A percentile compares a stretch with the other conserved stretches of the same genome.
phyloP scores from a whole-genome alignment of 2,888 invertebrate species.

The Drosophila niveifrons region DNA sequence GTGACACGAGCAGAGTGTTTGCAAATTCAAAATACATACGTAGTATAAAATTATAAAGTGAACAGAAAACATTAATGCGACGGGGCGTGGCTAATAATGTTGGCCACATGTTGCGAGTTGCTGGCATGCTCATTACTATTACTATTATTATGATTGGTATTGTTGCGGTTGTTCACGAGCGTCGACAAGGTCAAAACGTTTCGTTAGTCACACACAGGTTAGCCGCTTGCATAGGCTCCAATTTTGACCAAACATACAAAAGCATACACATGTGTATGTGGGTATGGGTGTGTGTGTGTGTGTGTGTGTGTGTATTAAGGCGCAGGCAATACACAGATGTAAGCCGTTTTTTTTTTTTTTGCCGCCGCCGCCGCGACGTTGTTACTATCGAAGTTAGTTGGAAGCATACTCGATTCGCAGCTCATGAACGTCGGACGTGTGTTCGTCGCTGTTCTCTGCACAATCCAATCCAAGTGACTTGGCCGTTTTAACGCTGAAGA shows the following conservation, averaged over 20 bases:
- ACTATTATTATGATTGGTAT: constrained; percentile 8
- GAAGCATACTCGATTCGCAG: constrained; percentile 64
- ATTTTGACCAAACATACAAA: constrained; percentile 34
- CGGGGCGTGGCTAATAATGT: constrained; percentile 24
- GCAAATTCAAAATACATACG: background rate
- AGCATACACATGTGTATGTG: constrained; percentile 1
- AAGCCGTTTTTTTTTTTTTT: constrained; percentile 38
- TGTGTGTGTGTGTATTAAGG: constrained; percentile 19
- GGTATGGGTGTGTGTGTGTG: background rate
- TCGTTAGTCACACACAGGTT: constrained; percentile 49
- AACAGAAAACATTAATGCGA: constrained; percentile 21
- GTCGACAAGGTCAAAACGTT: constrained; percentile 66
- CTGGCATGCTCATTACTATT: constrained; percentile 11
- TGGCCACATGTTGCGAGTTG: constrained; percentile 18
- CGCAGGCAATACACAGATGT: constrained; percentile 47
- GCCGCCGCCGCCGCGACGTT: constrained; percentile 27
- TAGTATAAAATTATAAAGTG: background rate
- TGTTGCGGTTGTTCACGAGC: constrained; percentile 31
- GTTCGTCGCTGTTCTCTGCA: constrained; percentile 36
- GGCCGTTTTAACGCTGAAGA: background rate
- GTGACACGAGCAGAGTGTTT: constrained; percentile 7
- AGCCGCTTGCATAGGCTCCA: constrained; percentile 39
- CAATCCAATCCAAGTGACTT: background rate
- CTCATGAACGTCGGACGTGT: constrained; percentile 69
- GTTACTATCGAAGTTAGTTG: constrained; percentile 53